Evolutionary conservation across 2,797 vertebrate genomes (phyloP), one percentile per base, ranked within the genome.

Genomic region (Neosalanx taihuensis): DNA sequence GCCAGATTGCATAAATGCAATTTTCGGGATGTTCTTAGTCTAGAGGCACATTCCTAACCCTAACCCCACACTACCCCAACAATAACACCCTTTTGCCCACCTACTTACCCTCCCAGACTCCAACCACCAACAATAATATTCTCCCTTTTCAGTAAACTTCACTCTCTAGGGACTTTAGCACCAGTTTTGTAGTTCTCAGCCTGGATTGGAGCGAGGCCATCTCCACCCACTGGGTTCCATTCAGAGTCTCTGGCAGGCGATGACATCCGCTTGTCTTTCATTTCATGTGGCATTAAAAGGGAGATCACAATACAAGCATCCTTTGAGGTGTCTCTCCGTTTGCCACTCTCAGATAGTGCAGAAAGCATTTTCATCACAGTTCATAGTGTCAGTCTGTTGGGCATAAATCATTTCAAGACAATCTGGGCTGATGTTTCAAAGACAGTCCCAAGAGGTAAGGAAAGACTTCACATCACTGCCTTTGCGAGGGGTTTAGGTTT

Each of bases 1-100:
- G 78, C 67, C 72, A 78, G 72, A 64, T 78, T 80, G 80, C 81
- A 80, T 85, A 79, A 85, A 86, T 84, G 77, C 75, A 83, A 78
- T 86, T 83, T 83, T 82, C 72, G 66, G 72, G 61, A 77, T 81
- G 72, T 84, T 81, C 77, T 81, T 67, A 83, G 68, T 86, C 75
- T 79, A 84, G 75, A 83, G 79, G 76, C 78, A 62, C 78, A 78
- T 75, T 86, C 84, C 78, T 66, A 56, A 17, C 72, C 72, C 64
- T 78, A 67, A 72, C 72, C 76, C 65, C 33, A 64, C 60, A 41
- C 68, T 72, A 81, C n/a, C 53, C 12, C n/a, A 20, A 60, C n/a
- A 60, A 17, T n/a, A 53, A n/a, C 17, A 46, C 51, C 51, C 15
- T 17, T 17, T n/a, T 17, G 51, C 51, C 51, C 18, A 4, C 18